Base-by-base conservation (phyloP, 2,113 vertebrate species). In the Rhabdomys dilectus region DNA sequence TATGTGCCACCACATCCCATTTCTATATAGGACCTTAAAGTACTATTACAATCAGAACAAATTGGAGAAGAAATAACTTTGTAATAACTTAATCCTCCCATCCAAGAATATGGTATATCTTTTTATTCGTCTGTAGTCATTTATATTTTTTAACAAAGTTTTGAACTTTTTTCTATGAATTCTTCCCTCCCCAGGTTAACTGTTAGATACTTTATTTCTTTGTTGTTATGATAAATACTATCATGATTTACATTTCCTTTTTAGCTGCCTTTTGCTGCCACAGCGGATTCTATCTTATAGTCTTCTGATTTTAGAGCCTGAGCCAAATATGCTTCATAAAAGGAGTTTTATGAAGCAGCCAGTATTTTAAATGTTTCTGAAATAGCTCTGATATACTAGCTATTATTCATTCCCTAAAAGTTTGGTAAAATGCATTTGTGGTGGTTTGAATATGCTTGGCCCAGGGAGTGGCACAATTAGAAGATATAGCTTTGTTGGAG, bases 231-330 rank as follows among this genome's bases (percentile, higher is more conserved):
- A 1, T 80, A 91, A 87, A 45, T 56, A 88, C 13, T 39, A 36
- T 75, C 22, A 62, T 70, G 58, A 48, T 92, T 94, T 70, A 88
- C 60, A 34, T 95, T 70, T 66, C 24, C 78, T 89, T 89, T 77
- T 24, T 48, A 80, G 2, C n/a, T 86, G 16, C 34, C 13, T 95
- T 39, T 90, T 89, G 80, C 58, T 76, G n/a, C 19, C 56, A 73
- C 39, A 21, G 56, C 80, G 6, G 13, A 84, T 75, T 36, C 22
- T 76, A 45, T 60, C 51, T 89, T 92, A 13, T 85, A 34, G 16
- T 16, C 72, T 88, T 82, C 31, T 5, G 68, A 51, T 92, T 93
- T 88, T 78, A 42, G 22, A 89, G 81, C 21, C 29, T 68, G 16
- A 36, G 24, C 91, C 12, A 96, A 34, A 45, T 11, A 78, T 58